Evolutionary conservation across 2,113 vertebrate genomes (phyloP), one percentile per base, ranked within the genome.

Genomic region (Stomatorhinus ivindoensis): DNA sequence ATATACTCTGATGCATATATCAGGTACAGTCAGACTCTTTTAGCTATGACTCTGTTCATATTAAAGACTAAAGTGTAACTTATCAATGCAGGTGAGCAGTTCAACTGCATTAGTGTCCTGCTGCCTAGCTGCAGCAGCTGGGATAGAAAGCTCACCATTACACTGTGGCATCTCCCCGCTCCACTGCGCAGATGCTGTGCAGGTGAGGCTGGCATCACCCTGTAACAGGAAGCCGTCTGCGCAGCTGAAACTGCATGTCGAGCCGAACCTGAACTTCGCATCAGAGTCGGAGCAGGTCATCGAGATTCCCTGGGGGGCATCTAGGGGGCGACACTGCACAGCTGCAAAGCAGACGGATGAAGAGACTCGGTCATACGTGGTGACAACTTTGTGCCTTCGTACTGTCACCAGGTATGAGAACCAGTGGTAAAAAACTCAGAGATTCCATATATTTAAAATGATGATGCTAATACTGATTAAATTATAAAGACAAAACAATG

Each of bases 171-270:
- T 61, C 9, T 39, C 89, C 8, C 92, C 92, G 39, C 92, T 96
- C 97, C 96, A 97, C 87, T 93, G 90, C 0, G 95, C 95, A 0
- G 89, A 91, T 69, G 95, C 93, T 0, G 93, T 92, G 90, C 97
- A 97, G 2, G 0, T 89, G 19, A 96, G 87, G 2, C 1, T 83
- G 89, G 90, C 90, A 0, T 90, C 85, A 8, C 97, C 97, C 88
- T 92, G 86, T 31, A 94, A 92, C 13, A 46, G 80, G 91, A 95
- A 96, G 3, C 96, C 95, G 0, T 92, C 55, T 8, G 69, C 39
- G 42, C 97, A 98, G 58, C 39, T 80, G 13, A 97, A 97, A 2
- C 10, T 69, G 73, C 98, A 98, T 80, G 50, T 94, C 48, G 95
- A 96, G 44, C 92, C 94, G 88, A 95, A 97, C 65, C 94, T 94